Base-by-base conservation (phyloP, 2,888 invertebrate species). In the Allygus modestus region DNA sequence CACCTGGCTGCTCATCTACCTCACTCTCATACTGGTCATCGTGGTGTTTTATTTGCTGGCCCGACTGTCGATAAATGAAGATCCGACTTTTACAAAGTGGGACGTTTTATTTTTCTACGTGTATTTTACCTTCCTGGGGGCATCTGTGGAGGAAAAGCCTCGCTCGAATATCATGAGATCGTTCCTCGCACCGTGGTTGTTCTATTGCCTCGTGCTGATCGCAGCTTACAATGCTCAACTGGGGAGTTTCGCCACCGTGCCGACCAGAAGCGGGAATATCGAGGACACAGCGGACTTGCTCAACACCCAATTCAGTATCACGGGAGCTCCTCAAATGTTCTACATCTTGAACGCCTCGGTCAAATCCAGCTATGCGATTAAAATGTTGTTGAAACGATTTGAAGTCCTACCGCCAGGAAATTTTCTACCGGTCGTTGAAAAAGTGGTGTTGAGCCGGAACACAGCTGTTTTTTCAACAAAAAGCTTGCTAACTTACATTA, bases 191-290 rank as follows among this genome's bases (percentile, higher is more conserved):
- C 86, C 87, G 17, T 88, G 88, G 88, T 79, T 88, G 9, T 81
- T 88, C 15, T 88, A 87, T 69, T 87, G 88, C 65, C 84, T 87
- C 11, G 87, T 88, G 12, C 83, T 87, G 17, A 83, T 75, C 23
- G 85, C 87, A 15, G 87, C 87, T 9, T 88, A 88, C 69, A 85
- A 85, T 41, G 87, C 87, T 0, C 85, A 86, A 26, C 84, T 87
- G 73, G 87, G 87, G 0, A 88, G 88, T 84, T 84, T 88, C 17
- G 88, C 88, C 28, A 88, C 88, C 1, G 87, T 88, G 26, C 88
- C 88, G 9, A 86, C 87, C 20, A 86, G 87, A 41, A 85, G 85
- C 5, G 85, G 86, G 0, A 87, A 88, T 75, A 86, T 88, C 0
- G 85, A 88, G 31, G 86, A 82, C 28, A 87, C 86, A 46, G 37